Percentiles rank a stretch among this genome's conserved stretches.
Evolutionary conservation across 2,888 invertebrate genomes (phyloP).

Genomic region (Lycophotia porphyrea): DNA sequence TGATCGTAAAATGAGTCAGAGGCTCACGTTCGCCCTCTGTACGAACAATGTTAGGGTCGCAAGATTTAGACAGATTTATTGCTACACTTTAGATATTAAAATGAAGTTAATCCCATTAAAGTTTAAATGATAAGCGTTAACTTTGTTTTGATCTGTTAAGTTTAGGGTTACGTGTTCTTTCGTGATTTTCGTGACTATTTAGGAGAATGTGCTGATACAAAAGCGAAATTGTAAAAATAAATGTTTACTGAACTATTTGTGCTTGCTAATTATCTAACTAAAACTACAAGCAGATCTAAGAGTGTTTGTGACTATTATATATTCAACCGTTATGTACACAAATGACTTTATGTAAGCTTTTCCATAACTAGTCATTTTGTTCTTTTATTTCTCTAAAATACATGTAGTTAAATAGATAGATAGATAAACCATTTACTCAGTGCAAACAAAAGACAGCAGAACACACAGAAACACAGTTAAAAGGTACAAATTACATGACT

Average conservation of each 20-base stretch:
- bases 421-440: too few species aligned
- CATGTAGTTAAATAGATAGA: too few species aligned
- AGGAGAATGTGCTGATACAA: neutral
- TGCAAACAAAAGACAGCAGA: too few species aligned
- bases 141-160: conserved; percentile 50
- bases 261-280: neutral
- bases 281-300: neutral
- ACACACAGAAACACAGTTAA: too few species aligned
- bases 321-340: neutral
- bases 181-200: conserved; percentile 13
- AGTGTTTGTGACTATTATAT: neutral
- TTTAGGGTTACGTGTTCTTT: conserved; percentile 28
- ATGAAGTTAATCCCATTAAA: conserved; percentile 55
- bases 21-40: conserved; percentile 56
- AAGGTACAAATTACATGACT: too few species aligned
- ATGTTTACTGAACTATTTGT: neutral
- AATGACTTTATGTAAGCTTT: neutral
- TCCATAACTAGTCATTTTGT: neutral
- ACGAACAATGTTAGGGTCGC: conserved; percentile 62
- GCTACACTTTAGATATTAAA: conserved; percentile 58
- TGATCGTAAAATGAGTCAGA: conserved; percentile 69
- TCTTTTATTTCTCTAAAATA: neutral
- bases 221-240: neutral
- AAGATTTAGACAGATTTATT: conserved; percentile 44
- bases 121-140: conserved; percentile 54